phyloP scores from a whole-genome alignment of 2,113 vertebrate genomes.

The Leptodactylus fuscus region DNA sequence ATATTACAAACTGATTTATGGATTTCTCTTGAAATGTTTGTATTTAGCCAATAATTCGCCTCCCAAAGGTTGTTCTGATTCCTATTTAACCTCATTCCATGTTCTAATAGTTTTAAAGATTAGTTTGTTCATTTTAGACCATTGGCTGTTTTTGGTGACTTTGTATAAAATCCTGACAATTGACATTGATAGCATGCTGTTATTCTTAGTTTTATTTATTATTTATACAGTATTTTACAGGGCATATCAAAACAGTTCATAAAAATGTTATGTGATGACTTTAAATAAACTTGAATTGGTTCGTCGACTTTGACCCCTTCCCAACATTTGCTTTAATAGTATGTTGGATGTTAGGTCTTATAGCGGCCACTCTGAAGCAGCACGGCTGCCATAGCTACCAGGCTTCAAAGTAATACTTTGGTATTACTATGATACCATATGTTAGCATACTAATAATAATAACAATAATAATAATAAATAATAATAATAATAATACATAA shows the following conservation, averaged over 20 bases:
- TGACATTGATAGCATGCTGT: not conserved
- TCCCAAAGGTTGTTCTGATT: conserved; percentile 19
- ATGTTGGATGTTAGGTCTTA: too few relatives aligned
- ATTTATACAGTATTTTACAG: too few relatives aligned
- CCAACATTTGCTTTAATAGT: too few relatives aligned
- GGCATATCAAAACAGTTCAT: not conserved
- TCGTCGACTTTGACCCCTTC: too few relatives aligned
- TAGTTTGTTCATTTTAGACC: not conserved
- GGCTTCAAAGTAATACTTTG: too few relatives aligned
- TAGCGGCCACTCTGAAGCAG: too few relatives aligned
- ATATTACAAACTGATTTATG: conserved; percentile 26
- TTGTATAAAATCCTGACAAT: not conserved
- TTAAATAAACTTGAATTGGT: too few relatives aligned
- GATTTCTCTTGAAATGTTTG: conserved; percentile 4
- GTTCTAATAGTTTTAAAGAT: not conserved
- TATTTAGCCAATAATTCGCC: not conserved
- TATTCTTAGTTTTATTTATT: not conserved
- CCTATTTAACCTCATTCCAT: not conserved
- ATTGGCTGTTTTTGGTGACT: not conserved
- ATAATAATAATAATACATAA: too few relatives aligned
- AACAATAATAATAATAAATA: too few relatives aligned
- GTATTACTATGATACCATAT: too few relatives aligned
- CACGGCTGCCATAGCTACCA: too few relatives aligned
- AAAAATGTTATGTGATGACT: not conserved
- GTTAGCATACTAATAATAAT: too few relatives aligned